Evolutionary conservation across 2,113 vertebrate species (phyloP).

Genomic region (Brachyistius frenatus): DNA sequence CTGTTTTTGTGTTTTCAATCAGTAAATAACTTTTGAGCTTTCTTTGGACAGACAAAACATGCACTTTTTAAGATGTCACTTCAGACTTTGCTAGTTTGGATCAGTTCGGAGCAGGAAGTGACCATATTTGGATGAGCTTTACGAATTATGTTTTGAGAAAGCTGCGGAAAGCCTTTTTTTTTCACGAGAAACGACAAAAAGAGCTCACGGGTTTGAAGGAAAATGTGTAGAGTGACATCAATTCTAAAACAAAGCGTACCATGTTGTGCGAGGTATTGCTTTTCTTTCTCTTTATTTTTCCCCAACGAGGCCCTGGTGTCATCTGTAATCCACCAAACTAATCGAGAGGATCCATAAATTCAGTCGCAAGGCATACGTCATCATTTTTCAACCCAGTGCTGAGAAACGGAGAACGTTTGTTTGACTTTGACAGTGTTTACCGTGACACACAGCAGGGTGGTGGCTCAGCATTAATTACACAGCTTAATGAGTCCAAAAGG

Average conservation of each 20-base stretch:
- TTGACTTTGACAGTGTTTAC: slow-evolving; percentile 39
- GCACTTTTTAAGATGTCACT: too few relatives aligned
- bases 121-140: too few relatives aligned
- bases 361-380: background rate
- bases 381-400: background rate
- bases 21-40: too few relatives aligned
- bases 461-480: slow-evolving; percentile 5
- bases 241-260: background rate
- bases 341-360: background rate
- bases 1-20: too few relatives aligned
- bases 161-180: background rate
- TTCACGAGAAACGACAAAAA: background rate
- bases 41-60: too few relatives aligned
- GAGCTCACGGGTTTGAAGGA: background rate
- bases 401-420: slow-evolving; percentile 4
- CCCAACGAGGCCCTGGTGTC: background rate
- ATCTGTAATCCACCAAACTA: background rate
- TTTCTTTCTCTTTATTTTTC: background rate
- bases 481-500: slow-evolving; percentile 29
- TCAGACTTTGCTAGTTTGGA: too few relatives aligned
- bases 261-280: background rate
- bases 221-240: background rate
- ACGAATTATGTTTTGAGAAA: background rate
- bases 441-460: background rate
- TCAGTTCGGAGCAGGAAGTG: too few relatives aligned